A percentile compares a stretch with the other conserved stretches of the same genome.
Conservation (phyloP, 2,888 invertebrate genomes). For the Baccha elongata region DNA sequence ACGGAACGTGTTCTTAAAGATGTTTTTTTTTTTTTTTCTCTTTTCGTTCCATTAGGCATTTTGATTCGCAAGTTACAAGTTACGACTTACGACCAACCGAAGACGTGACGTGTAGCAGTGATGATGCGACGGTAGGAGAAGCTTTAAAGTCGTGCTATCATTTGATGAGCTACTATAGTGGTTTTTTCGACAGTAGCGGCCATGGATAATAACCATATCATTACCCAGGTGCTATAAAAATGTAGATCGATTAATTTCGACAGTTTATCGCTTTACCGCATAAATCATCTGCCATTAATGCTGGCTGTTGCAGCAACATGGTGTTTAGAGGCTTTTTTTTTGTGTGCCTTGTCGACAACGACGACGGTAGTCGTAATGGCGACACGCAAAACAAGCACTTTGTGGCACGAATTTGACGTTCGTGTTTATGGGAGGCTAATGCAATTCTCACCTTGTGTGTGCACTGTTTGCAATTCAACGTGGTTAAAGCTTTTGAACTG, state of each 20-base stretch:
- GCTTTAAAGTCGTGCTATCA: conserved; percentile 48
- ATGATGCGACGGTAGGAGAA: conserved; percentile 8
- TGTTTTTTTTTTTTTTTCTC: conserved; percentile 2
- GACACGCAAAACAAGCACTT: conserved; percentile 73
- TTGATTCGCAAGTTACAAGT: neutral
- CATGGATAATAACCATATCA: conserved; percentile 59
- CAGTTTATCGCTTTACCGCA: conserved; percentile 65
- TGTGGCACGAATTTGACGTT: conserved; percentile 72
- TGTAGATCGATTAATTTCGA: conserved; percentile 73
- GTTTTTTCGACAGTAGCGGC: conserved; percentile 57
- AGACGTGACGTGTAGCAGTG: conserved; percentile 3
- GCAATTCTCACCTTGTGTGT: conserved; percentile 72
- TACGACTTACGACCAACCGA: neutral
- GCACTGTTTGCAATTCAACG: conserved; percentile 63
- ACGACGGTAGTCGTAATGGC: conserved; percentile 68
- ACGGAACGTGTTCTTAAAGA: conserved; percentile 44
- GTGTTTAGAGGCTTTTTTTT: conserved; percentile 7
- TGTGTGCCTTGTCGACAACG: neutral
- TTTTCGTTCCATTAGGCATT: conserved; percentile 34
- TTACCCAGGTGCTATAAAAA: conserved; percentile 69
- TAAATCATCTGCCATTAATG: conserved; percentile 70
- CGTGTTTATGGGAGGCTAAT: conserved; percentile 71
- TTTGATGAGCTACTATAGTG: conserved; percentile 31
- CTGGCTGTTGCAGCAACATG: conserved; percentile 11
- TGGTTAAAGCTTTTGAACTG: conserved; percentile 46